A percentile compares a stretch with the other conserved stretches of the same genome.
phyloP scores from a whole-genome alignment of 1,140 invertebrate genomes.

The Lasioglossum albipes region DNA sequence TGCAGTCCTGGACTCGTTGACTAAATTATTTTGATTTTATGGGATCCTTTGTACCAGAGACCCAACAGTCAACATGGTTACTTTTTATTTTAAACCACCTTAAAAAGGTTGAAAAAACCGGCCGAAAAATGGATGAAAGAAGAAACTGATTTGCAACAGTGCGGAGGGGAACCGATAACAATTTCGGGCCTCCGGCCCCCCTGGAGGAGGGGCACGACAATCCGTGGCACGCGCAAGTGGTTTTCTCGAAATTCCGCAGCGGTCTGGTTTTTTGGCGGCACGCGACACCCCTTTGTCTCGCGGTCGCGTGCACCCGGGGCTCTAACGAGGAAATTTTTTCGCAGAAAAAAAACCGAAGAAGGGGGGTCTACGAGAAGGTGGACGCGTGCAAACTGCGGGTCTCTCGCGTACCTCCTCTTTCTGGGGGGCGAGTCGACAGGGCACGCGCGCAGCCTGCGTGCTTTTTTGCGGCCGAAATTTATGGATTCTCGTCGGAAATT shows the following conservation, averaged over 20 bases:
- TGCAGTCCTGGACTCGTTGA: too few species aligned
- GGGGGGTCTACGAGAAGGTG: constrained; percentile 35
- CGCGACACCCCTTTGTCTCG: constrained; percentile 44
- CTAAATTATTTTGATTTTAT: too few species aligned
- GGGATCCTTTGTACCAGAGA: too few species aligned
- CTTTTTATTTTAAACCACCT: too few species aligned
- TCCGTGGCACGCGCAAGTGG: background rate
- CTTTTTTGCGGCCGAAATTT: constrained; percentile 48
- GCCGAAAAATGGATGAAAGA: too few species aligned
- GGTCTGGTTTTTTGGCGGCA: background rate
- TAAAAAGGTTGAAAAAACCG: too few species aligned
- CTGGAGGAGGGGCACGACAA: background rate
- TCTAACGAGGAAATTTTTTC: constrained; percentile 23
- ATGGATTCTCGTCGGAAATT: constrained; percentile 69
- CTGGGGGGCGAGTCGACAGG: background rate
- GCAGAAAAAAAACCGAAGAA: constrained; percentile 8
- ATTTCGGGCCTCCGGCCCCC: too few species aligned
- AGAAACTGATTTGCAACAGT: background rate
- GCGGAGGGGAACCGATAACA: background rate
- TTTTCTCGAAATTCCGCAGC: constrained; percentile 1
- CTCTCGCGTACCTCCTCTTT: background rate
- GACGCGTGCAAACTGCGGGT: constrained; percentile 56
- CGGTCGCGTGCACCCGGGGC: constrained; percentile 28
- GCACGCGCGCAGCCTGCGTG: constrained; percentile 55
- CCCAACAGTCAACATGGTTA: too few species aligned